Evolutionary conservation across 2,113 vertebrate genomes (phyloP).

Genomic region (Platycercus adscitus): DNA sequence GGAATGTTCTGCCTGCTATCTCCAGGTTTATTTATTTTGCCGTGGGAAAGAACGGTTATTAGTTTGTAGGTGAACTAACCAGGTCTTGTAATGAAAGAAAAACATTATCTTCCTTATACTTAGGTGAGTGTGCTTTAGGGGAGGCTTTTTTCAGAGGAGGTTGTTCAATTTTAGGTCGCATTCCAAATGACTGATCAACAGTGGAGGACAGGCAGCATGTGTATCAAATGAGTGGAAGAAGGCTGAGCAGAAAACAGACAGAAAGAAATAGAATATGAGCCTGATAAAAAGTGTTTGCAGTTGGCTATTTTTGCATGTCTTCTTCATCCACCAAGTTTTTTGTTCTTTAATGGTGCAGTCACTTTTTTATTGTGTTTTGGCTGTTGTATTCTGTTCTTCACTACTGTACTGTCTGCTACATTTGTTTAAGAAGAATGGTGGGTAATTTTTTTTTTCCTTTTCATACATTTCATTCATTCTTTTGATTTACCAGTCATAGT

Average conservation of each 20-base stretch:
- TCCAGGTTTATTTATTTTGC: slow-evolving; percentile 58
- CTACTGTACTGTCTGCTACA: not conserved
- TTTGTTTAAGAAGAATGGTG: not conserved
- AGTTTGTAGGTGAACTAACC: slow-evolving; percentile 32
- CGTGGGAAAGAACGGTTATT: slow-evolving; percentile 31
- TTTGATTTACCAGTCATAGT: slow-evolving; percentile 50
- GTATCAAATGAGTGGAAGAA: not conserved
- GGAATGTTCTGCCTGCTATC: slow-evolving; percentile 41
- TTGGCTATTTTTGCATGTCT: not conserved
- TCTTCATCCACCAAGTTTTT: not conserved
- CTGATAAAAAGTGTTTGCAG: not conserved
- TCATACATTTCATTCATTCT: not conserved
- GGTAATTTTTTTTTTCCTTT: not conserved
- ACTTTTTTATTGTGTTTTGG: not conserved
- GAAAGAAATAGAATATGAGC: not conserved
- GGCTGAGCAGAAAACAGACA: not conserved
- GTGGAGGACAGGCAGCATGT: not conserved
- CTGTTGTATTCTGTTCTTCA: not conserved
- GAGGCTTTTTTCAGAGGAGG: not conserved
- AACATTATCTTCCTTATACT: not conserved
- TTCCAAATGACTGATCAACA: not conserved
- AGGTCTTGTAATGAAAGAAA: slow-evolving; percentile 45
- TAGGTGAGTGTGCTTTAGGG: not conserved
- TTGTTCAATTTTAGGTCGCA: not conserved
- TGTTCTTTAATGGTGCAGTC: not conserved